Base-by-base conservation (phyloP, 2,888 invertebrate species). In the Andrena haemorrhoa region DNA sequence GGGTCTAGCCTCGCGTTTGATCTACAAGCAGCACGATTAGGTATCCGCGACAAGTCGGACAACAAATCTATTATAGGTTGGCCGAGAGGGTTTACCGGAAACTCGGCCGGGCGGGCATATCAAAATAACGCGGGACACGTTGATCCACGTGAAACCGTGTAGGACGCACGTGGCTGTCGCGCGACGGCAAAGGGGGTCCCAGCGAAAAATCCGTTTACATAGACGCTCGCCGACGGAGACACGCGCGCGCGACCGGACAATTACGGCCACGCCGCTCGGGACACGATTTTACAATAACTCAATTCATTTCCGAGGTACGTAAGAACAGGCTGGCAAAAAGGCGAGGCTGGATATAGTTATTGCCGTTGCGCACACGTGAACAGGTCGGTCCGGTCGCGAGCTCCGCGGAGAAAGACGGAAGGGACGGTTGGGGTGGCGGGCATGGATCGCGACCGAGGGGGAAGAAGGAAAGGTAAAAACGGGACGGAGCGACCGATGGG, bases 301-400 rank as follows among this genome's bases (percentile, higher is more conserved):
- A 88, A 88, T 87, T 86, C 86, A 83, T 87, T 88, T 87, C 84
- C 87, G 68, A 76, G 84, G 75, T 63, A 64, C 64, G 82, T 76
- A 86, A 87, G 87, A 86, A 84, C 82, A 72, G 23, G 49, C 56
- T 61, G 79, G 61, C 76, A 82, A 83, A 88, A 87, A 87, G 76
- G 77, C 76, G 76, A 61, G 77, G 76, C 80, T 85, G 82, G 87
- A 87, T 88, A 86, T 88, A 87, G 88, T 87, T 87, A 88, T 88
- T 88, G 88, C 88, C 53, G 51, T 33, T 70, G 88, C 73, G 87
- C 86, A 85, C 89, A 90, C 89, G 89, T 89, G 89, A 89, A 90
- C 89, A 90, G 89, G 90, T 90, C 89, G 83, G 88, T 86, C 89
- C 90, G 89, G 90, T 89, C 90, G 88, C 83, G 84, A 79, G 88